Evolutionary conservation across 2,888 invertebrate species (phyloP).

Genomic region (Dioctria rufipes): DNA sequence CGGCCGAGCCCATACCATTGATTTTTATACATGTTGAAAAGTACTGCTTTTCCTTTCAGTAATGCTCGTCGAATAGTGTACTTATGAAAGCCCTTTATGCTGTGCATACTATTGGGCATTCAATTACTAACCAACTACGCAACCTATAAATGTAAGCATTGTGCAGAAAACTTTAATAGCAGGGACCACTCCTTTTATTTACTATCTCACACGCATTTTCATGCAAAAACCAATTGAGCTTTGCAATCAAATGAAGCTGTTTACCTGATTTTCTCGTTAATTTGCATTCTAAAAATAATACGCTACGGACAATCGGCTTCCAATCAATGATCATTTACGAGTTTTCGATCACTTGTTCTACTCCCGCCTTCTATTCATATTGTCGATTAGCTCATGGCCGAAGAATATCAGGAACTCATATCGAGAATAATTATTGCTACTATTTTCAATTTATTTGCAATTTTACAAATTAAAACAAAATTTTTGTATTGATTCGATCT

Average conservation of each 20-base stretch:
- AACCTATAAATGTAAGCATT: slow-evolving; percentile 19
- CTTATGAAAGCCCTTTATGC: slow-evolving; percentile 2
- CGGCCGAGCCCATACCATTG: slow-evolving; percentile 10
- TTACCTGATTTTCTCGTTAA: slow-evolving; percentile 1
- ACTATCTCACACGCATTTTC: slow-evolving; percentile 13
- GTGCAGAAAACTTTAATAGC: slow-evolving; percentile 22
- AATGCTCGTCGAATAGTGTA: not conserved
- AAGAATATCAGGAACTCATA: not conserved
- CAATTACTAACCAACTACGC: slow-evolving; percentile 5
- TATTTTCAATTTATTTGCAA: not conserved
- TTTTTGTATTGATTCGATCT: slow-evolving; percentile 27
- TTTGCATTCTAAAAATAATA: slow-evolving; percentile 6
- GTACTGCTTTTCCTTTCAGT: not conserved
- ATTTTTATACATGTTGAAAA: slow-evolving; percentile 6
- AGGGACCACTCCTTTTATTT: not conserved
- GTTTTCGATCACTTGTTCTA: slow-evolving; percentile 11
- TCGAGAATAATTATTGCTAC: not conserved
- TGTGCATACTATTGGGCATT: not conserved
- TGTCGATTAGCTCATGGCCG: not conserved
- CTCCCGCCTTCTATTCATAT: not conserved
- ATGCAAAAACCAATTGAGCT: slow-evolving; percentile 12
- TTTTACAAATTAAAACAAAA: slow-evolving; percentile 28
- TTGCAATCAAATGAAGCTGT: not conserved
- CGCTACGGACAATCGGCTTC: slow-evolving; percentile 38
- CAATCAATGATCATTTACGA: slow-evolving; percentile 17